Base-by-base conservation (phyloP, 2,113 vertebrate genomes). In the Danionella cerebrum region DNA sequence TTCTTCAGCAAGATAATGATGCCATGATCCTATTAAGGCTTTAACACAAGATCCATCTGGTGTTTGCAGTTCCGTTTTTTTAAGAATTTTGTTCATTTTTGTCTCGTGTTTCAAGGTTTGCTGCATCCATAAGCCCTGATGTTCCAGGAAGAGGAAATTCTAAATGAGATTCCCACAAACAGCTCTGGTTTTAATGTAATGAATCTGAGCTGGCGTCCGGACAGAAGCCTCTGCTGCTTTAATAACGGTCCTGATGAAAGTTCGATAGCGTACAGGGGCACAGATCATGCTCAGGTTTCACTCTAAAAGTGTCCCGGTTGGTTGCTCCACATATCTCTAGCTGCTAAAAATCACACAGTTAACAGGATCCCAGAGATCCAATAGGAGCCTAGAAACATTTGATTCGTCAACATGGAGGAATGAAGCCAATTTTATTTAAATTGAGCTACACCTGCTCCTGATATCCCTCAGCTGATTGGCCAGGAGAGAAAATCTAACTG, bases 141-240 rank as follows among this genome's bases (percentile, higher is more conserved):
- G 54, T 41, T 59, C 21, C 36, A 27, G 55, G 55, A 42, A 57
- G 54, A 57, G 54, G 54, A 57, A 59, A 38, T 27, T 27, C 36
- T 14, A 58, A 57, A 68, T 22, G 12, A 42, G 65, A 67, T 50
- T 53, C 51, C 44, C 42, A 41, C 10, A 12, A 57, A 71, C 14
- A 53, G 64, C 69, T 71, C 52, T 39, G 47, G 53, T 71, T 72
- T 55, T 69, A 76, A 72, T 79, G 8, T 72, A 71, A 54, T 65
- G 6, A 44, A 57, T 63, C 55, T 57, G 39, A 6, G 63, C 35
- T 70, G 69, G 66, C 72, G 51, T 57, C 5, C 38, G 62, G 27
- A 51, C 59, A 55, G 55, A 65, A 38, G n/a, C 29, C 10, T 8
- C 16, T 16, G 14, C 16, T 21, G 18, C 41, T 64, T 44, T 50